Conservation (phyloP, 2,888 invertebrate genomes). For the Hemicrepidius hirtus region DNA sequence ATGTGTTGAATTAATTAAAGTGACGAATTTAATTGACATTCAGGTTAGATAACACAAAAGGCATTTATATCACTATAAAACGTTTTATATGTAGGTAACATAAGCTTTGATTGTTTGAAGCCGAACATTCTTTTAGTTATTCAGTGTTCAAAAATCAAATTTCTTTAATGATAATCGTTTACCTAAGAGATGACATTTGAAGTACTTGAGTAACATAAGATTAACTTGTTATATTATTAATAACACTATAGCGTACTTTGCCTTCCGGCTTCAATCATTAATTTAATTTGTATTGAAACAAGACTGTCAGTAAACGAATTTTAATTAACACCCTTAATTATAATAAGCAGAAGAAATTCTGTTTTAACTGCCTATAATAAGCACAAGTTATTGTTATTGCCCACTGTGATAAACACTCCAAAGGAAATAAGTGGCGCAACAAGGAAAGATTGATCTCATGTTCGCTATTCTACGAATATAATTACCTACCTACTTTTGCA, state of each 20-base stretch:
- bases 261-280: constrained; percentile 21
- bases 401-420: constrained; percentile 34
- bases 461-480: no score
- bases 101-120: constrained; percentile 5
- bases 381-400: constrained; percentile 45
- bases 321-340: constrained; percentile 49
- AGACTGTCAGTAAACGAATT: constrained; percentile 31
- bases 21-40: constrained; percentile 38
- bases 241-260: neutral
- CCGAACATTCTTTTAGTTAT: neutral
- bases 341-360: constrained; percentile 39
- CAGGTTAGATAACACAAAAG: constrained; percentile 33
- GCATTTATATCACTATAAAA: constrained; percentile 21
- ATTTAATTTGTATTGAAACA: constrained; percentile 41
- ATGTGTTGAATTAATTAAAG: constrained; percentile 47
- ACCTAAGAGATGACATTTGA: neutral
- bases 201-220: neutral
- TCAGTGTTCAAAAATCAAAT: neutral
- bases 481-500: no score
- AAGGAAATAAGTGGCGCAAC: constrained; percentile 16
- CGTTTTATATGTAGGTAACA: neutral
- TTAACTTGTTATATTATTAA: neutral
- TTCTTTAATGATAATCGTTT: neutral
- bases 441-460: no score
- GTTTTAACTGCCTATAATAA: constrained; percentile 38